A percentile compares a stretch with the other conserved stretches of the same genome.
Conservation (phyloP, 2,113 vertebrate genomes). For the Clarias macrocephalus region DNA sequence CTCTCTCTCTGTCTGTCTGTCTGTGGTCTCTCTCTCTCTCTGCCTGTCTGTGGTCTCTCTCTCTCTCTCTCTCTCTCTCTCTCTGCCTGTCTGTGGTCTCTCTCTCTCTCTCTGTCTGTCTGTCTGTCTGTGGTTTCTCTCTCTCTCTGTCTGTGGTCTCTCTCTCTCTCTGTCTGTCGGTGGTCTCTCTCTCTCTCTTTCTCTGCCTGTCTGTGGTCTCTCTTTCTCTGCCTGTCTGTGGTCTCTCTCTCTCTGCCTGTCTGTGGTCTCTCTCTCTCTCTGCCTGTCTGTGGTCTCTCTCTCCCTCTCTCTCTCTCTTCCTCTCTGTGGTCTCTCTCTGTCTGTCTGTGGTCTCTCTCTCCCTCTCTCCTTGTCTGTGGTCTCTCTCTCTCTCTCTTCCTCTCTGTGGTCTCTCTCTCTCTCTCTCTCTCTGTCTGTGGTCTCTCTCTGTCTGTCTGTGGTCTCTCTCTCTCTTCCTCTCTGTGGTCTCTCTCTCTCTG, state of each 20-base stretch:
- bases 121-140: neutral
- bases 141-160: too few relatives aligned
- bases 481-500: neutral
- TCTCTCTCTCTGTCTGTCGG: slow-evolving; percentile 40
- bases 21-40: neutral
- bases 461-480: too few relatives aligned
- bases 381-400: neutral
- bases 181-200: neutral
- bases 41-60: neutral
- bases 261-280: too few relatives aligned
- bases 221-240: neutral
- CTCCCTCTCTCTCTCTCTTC: neutral
- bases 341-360: too few relatives aligned
- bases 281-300: slow-evolving; percentile 43
- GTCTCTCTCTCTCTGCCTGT: neutral
- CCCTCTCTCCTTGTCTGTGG: slow-evolving; percentile 39
- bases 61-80: neutral
- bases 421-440: neutral
- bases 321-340: neutral
- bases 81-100: slow-evolving; percentile 40
- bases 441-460: neutral
- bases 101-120: slow-evolving; percentile 11
- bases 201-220: neutral
- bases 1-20: too few relatives aligned
- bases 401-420: neutral